phyloP scores from a whole-genome alignment of 2,888 invertebrate genomes.

The Tiliacea aurago region DNA sequence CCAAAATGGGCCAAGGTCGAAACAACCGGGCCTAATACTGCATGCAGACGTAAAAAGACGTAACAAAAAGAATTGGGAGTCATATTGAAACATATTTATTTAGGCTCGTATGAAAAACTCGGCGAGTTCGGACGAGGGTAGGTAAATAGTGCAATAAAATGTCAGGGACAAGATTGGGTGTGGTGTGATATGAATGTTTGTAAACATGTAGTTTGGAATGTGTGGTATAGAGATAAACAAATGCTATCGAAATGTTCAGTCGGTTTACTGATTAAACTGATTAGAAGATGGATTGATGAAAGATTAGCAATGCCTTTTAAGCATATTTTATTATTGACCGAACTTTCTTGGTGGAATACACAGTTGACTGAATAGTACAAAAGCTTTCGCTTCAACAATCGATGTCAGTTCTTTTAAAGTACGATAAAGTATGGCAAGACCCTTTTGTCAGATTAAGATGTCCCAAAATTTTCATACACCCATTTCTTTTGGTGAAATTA shows the following conservation, averaged over 20 bases:
- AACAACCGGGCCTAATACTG: constrained; percentile 36
- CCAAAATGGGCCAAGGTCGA: constrained; percentile 69
- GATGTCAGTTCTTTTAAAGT: constrained; percentile 20
- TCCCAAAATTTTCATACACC: constrained; percentile 8
- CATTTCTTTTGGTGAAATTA: constrained; percentile 29
- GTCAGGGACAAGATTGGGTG: constrained; percentile 24
- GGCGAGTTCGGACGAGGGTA: constrained; percentile 16
- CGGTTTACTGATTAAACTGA: constrained; percentile 8
- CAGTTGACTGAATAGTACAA: background rate
- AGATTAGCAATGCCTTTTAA: too few species aligned
- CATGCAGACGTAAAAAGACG: constrained; percentile 33
- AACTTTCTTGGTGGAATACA: background rate
- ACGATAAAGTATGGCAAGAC: background rate
- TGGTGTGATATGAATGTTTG: constrained; percentile 29
- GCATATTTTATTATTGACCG: background rate
- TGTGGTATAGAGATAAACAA: constrained; percentile 22
- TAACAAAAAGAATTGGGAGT: constrained; percentile 30
- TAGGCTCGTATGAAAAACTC: constrained; percentile 39
- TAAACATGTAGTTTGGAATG: constrained; percentile 32
- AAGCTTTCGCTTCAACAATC: background rate
- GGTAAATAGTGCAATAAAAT: constrained; percentile 47
- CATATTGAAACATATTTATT: constrained; percentile 54
- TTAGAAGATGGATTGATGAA: background rate
- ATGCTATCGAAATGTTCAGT: background rate
- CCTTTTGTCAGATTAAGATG: constrained; percentile 24